These are phyloP conservation scores for Rhinatrema bivittatum DNA, from an alignment of 2,797 vertebrate genomes.

Conservation along the genomic window DNA sequence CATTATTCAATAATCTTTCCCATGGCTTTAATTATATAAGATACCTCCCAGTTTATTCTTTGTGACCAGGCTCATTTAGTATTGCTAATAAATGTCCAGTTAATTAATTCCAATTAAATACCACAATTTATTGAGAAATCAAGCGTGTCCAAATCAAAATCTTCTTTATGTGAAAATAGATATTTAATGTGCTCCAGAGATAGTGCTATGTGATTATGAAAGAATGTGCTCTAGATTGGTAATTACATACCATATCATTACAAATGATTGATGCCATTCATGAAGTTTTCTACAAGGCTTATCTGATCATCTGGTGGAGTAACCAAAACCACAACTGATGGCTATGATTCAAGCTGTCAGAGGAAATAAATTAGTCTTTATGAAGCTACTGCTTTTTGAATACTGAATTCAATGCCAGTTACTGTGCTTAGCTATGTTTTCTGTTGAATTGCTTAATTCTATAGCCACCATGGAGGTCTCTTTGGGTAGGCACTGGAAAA, in stretches of 20 bases:
- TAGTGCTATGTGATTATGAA: background rate
- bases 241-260: background rate
- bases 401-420: background rate
- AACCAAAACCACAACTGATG: background rate
- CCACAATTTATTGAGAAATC: background rate
- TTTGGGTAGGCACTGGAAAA: no score
- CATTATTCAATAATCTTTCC: background rate
- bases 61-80: rapidly evolving
- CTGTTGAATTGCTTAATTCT: no score
- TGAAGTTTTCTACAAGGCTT: background rate
- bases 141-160: background rate
- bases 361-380: background rate
- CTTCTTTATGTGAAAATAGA: background rate
- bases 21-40: background rate
- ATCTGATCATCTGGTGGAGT: background rate
- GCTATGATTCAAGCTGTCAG: background rate
- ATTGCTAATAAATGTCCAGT: background rate
- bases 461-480: no score
- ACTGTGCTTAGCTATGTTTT: no score
- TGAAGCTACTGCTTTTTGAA: background rate
- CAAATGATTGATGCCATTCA: background rate
- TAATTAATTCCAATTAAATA: background rate
- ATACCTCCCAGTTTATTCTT: background rate
- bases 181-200: background rate
- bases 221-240: background rate